Conservation (phyloP, 2,797 vertebrate genomes). For the Lagodon rhomboides region DNA sequence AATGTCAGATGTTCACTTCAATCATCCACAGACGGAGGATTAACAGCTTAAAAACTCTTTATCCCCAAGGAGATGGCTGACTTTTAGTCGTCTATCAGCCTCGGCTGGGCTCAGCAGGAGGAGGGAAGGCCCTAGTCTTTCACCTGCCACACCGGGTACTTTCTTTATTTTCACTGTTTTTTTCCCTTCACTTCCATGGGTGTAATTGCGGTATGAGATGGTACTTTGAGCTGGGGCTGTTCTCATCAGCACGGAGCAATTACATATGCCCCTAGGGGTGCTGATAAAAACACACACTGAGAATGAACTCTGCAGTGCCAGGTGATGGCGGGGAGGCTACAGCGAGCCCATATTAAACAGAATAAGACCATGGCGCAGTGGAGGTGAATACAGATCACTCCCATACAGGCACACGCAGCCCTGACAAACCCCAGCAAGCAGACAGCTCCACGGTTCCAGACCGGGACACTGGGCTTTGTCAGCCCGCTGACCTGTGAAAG, state of each 20-base stretch:
- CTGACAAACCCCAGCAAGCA: conserved; percentile 37
- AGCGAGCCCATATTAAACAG: conserved; percentile 75
- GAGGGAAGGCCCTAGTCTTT: conserved; percentile 43
- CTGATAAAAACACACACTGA: conserved; percentile 71
- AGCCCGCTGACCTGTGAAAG: conserved; percentile 73
- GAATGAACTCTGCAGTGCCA: conserved; percentile 70
- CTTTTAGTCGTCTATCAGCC: conserved; percentile 56
- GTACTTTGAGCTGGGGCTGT: conserved; percentile 64
- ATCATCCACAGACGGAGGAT: conserved; percentile 64
- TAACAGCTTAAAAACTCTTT: conserved; percentile 67
- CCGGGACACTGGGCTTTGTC: conserved; percentile 59
- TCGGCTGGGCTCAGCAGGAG: conserved; percentile 38
- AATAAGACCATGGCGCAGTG: conserved; percentile 1
- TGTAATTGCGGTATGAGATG: conserved; percentile 69
- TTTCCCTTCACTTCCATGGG: conserved; percentile 29
- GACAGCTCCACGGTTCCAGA: conserved; percentile 47
- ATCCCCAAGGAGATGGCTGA: conserved; percentile 70
- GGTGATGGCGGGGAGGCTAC: conserved; percentile 64
- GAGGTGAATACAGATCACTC: conserved; percentile 70
- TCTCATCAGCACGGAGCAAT: conserved; percentile 79
- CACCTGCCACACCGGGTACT: conserved; percentile 39
- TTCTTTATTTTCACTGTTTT: conserved; percentile 44
- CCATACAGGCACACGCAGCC: conserved; percentile 12
- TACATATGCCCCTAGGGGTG: conserved; percentile 70
- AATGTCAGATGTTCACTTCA: conserved; percentile 75